Evolutionary conservation across 2,797 vertebrate genomes (phyloP).

Genomic region (Clarias fuscus): DNA sequence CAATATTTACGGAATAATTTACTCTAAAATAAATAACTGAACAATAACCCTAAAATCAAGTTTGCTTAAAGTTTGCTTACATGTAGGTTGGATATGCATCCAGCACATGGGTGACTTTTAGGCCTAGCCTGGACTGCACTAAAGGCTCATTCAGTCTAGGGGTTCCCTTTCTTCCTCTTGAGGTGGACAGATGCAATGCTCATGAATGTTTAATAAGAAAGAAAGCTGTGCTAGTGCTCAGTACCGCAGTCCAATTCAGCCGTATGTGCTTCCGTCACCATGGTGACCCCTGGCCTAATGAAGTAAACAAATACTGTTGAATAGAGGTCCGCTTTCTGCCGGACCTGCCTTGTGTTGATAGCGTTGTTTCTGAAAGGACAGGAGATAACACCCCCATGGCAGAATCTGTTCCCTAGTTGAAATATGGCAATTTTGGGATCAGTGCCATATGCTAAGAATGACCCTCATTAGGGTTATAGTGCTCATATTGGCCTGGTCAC

Average conservation of each 20-base stretch:
- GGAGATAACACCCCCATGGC: constrained; percentile 63
- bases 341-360: constrained; percentile 59
- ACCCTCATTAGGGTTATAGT: constrained; percentile 34
- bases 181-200: constrained; percentile 60
- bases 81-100: background rate
- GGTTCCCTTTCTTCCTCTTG: constrained; percentile 26
- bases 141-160: constrained; percentile 3
- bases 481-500: background rate
- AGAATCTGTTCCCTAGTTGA: constrained; percentile 14
- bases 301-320: constrained; percentile 71
- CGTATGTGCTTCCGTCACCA: constrained; percentile 70
- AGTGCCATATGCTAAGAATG: constrained; percentile 12
- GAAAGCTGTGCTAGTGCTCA: constrained; percentile 69
- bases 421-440: constrained; percentile 25
- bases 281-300: constrained; percentile 74
- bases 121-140: background rate
- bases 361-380: constrained; percentile 56
- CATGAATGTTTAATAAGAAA: constrained; percentile 78
- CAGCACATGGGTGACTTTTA: background rate
- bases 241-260: constrained; percentile 70
- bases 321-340: constrained; percentile 62
- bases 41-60: background rate
- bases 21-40: background rate
- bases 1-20: background rate
- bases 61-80: background rate